Percentiles rank a stretch among this genome's conserved stretches.
Conservation (phyloP, 1,140 invertebrate genomes). For the Drosophila aff. region DNA sequence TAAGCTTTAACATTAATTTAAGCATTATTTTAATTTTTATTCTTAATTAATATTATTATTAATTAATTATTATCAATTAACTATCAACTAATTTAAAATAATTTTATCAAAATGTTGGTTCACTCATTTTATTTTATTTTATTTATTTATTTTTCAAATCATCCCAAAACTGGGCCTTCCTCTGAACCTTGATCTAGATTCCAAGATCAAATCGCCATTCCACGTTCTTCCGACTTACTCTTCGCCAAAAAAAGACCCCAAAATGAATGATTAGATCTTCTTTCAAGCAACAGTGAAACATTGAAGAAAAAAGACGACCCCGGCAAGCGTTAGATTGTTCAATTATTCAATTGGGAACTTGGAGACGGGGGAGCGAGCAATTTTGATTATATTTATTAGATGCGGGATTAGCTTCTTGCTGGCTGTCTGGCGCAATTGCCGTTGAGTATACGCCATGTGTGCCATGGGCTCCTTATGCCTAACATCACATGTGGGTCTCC, state of each 20-base stretch:
- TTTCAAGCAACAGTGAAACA: conserved; percentile 13
- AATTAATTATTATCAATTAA: too few species aligned
- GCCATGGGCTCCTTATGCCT: not conserved
- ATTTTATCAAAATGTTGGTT: too few species aligned
- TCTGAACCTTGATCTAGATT: conserved; percentile 26
- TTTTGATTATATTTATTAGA: conserved; percentile 73
- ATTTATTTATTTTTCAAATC: not conserved
- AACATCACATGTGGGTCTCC: conserved; percentile 19
- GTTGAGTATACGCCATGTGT: conserved; percentile 66
- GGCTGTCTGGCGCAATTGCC: conserved; percentile 34
- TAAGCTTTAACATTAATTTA: too few species aligned
- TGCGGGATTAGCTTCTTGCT: conserved; percentile 55
- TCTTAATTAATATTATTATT: too few species aligned
- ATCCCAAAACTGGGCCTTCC: not conserved
- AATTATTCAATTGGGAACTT: conserved; percentile 75
- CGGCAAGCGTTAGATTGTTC: conserved; percentile 59
- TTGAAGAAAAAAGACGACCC: conserved; percentile 8
- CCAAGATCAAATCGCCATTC: conserved; percentile 13
- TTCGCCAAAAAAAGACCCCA: not conserved
- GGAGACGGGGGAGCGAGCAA: conserved; percentile 22
- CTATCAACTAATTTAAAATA: too few species aligned
- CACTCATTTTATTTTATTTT: too few species aligned
- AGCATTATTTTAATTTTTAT: too few species aligned
- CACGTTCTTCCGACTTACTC: not conserved
- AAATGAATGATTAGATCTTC: conserved; percentile 26